A percentile compares a stretch with the other conserved stretches of the same genome.
Evolutionary conservation across 1,140 invertebrate species (phyloP).

Genomic region (Camponotus pennsylvanicus): DNA sequence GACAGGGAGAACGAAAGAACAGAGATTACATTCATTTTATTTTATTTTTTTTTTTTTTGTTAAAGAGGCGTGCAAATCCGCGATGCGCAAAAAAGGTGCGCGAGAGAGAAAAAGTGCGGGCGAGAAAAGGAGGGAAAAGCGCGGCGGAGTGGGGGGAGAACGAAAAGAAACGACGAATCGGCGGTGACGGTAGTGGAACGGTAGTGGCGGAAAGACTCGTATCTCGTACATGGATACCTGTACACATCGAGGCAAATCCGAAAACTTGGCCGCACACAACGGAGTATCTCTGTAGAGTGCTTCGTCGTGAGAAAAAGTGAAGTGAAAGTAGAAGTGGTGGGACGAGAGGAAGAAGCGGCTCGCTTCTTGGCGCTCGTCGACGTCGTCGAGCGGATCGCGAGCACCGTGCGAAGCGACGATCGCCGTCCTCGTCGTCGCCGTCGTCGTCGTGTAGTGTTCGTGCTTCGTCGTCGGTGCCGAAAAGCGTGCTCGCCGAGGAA

Average conservation of each 20-base stretch:
- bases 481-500: slow-evolving; percentile 76
- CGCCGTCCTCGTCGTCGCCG: background rate
- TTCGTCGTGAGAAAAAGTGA: slow-evolving; percentile 43
- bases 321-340: background rate
- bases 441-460: background rate
- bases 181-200: slow-evolving; percentile 50
- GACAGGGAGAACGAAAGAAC: background rate
- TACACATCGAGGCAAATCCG: slow-evolving; percentile 51
- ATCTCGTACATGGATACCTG: slow-evolving; percentile 61
- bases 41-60: background rate
- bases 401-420: slow-evolving; percentile 1
- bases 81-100: background rate
- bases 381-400: background rate
- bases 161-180: slow-evolving; percentile 70
- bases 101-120: background rate
- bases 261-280: slow-evolving; percentile 11
- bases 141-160: slow-evolving; percentile 2
- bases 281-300: slow-evolving; percentile 66
- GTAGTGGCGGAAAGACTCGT: slow-evolving; percentile 39
- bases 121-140: background rate
- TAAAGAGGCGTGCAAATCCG: background rate
- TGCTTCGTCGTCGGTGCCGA: slow-evolving; percentile 8
- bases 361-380: background rate
- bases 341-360: background rate
- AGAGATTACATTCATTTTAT: background rate